Evolutionary conservation across 1,140 invertebrate species (phyloP), one percentile per base, ranked within the genome.

Genomic region (Zaprionus kolodkinae): DNA sequence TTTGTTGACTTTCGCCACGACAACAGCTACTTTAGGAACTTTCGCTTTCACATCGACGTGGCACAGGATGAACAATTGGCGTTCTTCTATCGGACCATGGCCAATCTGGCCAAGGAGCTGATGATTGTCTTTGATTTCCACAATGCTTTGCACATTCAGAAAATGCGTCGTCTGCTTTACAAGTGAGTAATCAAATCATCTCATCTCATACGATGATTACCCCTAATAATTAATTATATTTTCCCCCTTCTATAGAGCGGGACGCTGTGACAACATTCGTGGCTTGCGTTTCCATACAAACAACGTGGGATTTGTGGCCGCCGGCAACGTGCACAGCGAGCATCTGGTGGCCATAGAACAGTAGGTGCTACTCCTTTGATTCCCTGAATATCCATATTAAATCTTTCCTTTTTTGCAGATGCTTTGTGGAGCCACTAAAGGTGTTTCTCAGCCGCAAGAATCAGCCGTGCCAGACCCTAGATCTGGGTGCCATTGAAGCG

Each of bases 351-450:
- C 84, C 68, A 91, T 92, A 63, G 91, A 92, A 90, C 84, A 92
- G 91, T 92, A 67, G 61, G 76, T 59, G 10, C 13, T 17, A 2
- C 15, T 27, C 0, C 27, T 33, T 11, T 6, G 15, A 0, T 40
- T 13, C 3, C 5, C 10, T 3, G n/a, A 30, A 30, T 15, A 25
- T 45, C 0, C 48, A 12, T 35, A 17, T 50, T 15, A n/a, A 13
- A 12, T 3, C 66, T 73, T 12, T 0, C 2, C 3, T 40, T 3
- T n/a, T 33, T 38, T 3, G 48, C 21, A 92, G 91, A 52, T 86
- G 80, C 59, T 92, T 92, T 78, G 79, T 92, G n/a, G 89, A 92
- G 52, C 91, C 91, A 3, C 38, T 92, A n/a, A 92, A 91, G 56
- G 52, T 87, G 45, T 79, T 92, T 40, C 74, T 92, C 10, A 79